These are phyloP conservation scores for Brachyhypopomus occidentalis DNA, from an alignment of 2,113 vertebrate species.

Conservation along the genomic window DNA sequence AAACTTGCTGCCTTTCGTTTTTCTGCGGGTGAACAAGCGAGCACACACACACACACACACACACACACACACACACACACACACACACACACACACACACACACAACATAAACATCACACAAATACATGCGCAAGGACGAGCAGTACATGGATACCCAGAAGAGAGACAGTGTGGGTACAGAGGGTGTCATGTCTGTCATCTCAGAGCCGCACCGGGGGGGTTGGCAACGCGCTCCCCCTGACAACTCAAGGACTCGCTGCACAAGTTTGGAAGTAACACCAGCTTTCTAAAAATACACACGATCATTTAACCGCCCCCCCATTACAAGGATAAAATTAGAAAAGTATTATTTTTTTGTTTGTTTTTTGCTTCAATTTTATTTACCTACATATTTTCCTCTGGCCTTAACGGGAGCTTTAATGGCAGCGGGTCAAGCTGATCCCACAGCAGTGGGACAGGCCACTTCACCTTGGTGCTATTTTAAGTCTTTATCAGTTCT, in stretches of 20 bases:
- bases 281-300: too few relatives aligned
- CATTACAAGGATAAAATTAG: too few relatives aligned
- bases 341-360: too few relatives aligned
- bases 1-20: slow-evolving; percentile 34
- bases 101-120: background rate
- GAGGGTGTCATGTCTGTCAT: background rate
- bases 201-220: background rate
- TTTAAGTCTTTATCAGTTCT: too few relatives aligned
- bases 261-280: background rate
- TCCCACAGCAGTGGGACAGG: too few relatives aligned
- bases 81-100: background rate
- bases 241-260: background rate
- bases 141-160: slow-evolving; percentile 12
- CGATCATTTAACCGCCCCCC: too few relatives aligned
- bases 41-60: slow-evolving; percentile 49
- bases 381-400: too few relatives aligned
- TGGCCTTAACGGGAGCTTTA: too few relatives aligned
- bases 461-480: too few relatives aligned
- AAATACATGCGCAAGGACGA: too few relatives aligned
- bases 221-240: background rate
- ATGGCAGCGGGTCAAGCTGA: too few relatives aligned
- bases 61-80: slow-evolving; percentile 5
- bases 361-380: too few relatives aligned
- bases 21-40: slow-evolving; percentile 36
- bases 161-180: background rate